Conservation (phyloP, 2,113 vertebrate species). For the Apaloderma vittatum region DNA sequence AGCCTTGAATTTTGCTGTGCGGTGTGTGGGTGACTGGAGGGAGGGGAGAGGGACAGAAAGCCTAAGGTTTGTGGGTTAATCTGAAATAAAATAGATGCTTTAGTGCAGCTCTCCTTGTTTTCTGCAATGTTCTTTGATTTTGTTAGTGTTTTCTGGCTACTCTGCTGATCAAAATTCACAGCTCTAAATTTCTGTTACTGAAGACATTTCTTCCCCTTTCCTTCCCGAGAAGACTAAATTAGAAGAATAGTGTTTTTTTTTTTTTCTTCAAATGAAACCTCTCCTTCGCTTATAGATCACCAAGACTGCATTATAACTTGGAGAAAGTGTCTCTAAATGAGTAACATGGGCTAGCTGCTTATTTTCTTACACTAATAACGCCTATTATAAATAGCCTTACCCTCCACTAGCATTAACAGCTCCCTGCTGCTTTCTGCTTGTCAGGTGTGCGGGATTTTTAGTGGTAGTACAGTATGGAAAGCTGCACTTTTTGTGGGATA, state of each 20-base stretch:
- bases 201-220: background rate
- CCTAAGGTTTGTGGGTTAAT: background rate
- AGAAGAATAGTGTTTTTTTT: background rate
- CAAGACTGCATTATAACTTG: accelerated
- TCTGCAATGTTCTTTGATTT: background rate
- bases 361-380: background rate
- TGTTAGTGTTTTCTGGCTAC: background rate
- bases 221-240: background rate
- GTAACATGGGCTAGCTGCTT: background rate
- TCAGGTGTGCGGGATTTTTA: background rate
- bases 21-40: background rate
- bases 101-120: background rate
- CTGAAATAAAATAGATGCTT: background rate
- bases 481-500: background rate
- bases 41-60: background rate
- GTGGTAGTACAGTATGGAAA: background rate
- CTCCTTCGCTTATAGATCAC: background rate
- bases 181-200: background rate
- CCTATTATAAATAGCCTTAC: background rate
- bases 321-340: constrained; percentile 7
- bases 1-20: background rate
- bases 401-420: background rate
- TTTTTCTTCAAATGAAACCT: background rate
- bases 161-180: background rate
- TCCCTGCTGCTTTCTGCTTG: background rate